A percentile compares a stretch with the other conserved stretches of the same genome.
These are phyloP conservation scores for Mythimna impura DNA, from an alignment of 2,888 invertebrate species.

Conservation along the genomic window DNA sequence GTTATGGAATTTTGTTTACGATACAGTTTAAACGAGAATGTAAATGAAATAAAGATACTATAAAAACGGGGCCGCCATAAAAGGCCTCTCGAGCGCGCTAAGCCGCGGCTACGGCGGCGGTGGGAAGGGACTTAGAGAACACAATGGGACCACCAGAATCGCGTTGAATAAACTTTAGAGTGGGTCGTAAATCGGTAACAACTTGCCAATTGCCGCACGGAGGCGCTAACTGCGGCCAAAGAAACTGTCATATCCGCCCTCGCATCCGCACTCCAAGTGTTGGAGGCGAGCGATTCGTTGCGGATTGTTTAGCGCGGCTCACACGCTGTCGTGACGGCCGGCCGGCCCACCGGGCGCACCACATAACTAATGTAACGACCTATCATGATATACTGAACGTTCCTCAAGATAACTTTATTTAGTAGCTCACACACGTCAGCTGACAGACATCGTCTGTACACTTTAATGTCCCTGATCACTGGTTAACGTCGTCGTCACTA, in stretches of 20 bases:
- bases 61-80: conserved; percentile 82
- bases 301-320: conserved; percentile 58
- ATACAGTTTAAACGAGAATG: conserved; percentile 78
- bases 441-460: conserved; percentile 40
- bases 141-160: conserved; percentile 90
- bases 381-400: conserved; percentile 10
- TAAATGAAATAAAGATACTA: conserved; percentile 84
- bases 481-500: conserved; percentile 70
- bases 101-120: conserved; percentile 75
- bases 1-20: conserved; percentile 74
- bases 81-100: conserved; percentile 79
- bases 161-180: conserved; percentile 87
- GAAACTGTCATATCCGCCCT: conserved; percentile 86
- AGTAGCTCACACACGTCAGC: conserved; percentile 17
- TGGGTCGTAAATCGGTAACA: conserved; percentile 88
- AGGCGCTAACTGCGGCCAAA: conserved; percentile 86
- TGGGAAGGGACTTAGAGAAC: conserved; percentile 78
- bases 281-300: conserved; percentile 65
- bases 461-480: conserved; percentile 59
- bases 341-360: no score
- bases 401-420: conserved; percentile 6
- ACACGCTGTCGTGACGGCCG: background rate
- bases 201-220: conserved; percentile 89
- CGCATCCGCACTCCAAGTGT: conserved; percentile 88
- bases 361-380: background rate